Base-by-base conservation (phyloP, 2,888 invertebrate species). In the Acronicta aceris region DNA sequence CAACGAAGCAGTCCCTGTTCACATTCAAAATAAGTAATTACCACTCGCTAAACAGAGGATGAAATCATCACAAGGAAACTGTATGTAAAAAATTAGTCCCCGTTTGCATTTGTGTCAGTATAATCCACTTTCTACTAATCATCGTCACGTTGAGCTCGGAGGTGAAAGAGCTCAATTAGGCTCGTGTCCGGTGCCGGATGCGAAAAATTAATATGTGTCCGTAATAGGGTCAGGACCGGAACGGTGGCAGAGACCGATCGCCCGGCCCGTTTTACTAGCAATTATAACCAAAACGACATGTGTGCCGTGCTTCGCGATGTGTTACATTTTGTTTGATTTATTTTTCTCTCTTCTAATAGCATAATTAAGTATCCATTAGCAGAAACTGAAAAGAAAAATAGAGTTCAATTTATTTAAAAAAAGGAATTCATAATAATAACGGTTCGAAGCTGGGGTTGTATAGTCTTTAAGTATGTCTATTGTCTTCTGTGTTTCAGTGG, bases 201-300 rank as follows among this genome's bases (percentile, higher is more conserved):
- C 89, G 87, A 91, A 92, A 91, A 90, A 91, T 91, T 91, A 89
- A 91, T 90, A 87, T 82, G 87, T 82, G 58, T 76, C 82, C 76
- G 82, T 87, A 89, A 89, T 88, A 86, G 85, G 81, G 77, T 59
- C 71, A 75, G 71, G 74, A 66, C 80, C 79, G 79, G 77, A 77
- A 76, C 72, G 72, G 69, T 76, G 83, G 84, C 87, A 81, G 82
- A 85, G 86, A 89, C 74, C 76, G 85, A 87, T 88, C 70, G 84
- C 64, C 60, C 72, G 77, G 73, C 25, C 71, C 76, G 74, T 77
- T 81, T 80, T 68, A 76, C 79, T 74, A 64, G 68, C 73, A 83
- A 83, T 82, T 83, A 85, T 77, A 78, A 73, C 76, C 72, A 78
- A 77, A 77, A 71, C 74, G 76, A 70, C 76, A 69, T 66, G 71